phyloP scores from a whole-genome alignment of 2,113 vertebrate species.

The Cairina moschata region DNA sequence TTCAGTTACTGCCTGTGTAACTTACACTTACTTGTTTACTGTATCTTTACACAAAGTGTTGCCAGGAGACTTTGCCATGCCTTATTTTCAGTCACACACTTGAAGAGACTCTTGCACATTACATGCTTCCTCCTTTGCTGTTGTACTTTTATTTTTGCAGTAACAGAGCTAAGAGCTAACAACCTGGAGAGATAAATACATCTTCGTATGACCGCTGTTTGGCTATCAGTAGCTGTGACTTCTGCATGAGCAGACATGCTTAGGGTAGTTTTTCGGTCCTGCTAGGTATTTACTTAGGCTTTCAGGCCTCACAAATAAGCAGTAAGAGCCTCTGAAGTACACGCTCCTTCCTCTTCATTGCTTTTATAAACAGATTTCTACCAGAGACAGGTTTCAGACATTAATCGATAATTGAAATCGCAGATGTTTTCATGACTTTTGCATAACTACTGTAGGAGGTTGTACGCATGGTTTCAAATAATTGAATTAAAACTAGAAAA shows the following conservation, averaged over 20 bases:
- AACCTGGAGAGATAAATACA: not conserved
- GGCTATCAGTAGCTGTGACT: not conserved
- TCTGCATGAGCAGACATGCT: not conserved
- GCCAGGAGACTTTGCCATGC: constrained; percentile 16
- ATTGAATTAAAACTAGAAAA: not conserved
- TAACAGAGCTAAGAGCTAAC: not conserved
- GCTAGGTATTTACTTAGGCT: not conserved
- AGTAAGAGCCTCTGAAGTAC: not conserved
- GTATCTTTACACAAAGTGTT: not conserved
- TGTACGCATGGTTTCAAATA: not conserved
- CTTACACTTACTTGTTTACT: constrained; percentile 9
- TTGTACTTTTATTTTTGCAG: not conserved
- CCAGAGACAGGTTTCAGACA: not conserved
- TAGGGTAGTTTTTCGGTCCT: not conserved
- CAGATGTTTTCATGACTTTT: not conserved
- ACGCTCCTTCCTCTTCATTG: not conserved
- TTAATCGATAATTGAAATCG: not conserved
- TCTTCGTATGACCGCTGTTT: not conserved
- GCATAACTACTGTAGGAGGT: not conserved
- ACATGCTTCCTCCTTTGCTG: not conserved
- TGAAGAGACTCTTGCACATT: not conserved
- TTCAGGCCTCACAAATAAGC: not conserved
- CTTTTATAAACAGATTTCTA: not conserved
- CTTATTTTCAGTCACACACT: not conserved
- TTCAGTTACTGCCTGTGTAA: not conserved